phyloP scores from a whole-genome alignment of 1,140 invertebrate genomes.

The Bombyx mandarina region DNA sequence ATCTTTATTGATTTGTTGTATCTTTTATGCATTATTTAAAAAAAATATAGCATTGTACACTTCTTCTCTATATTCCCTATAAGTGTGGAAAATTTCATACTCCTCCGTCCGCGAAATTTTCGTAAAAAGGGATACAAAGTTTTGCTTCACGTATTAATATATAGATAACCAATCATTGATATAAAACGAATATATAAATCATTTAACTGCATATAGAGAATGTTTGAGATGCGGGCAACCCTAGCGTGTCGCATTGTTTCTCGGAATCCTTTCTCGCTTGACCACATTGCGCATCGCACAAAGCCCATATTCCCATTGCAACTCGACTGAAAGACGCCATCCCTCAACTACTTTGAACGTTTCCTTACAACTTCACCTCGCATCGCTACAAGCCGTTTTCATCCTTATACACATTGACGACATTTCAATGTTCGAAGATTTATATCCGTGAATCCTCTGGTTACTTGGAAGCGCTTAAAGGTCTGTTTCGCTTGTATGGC shows the following conservation, averaged over 20 bases:
- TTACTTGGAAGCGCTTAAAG: constrained; percentile 29
- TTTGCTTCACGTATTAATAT: too few species aligned
- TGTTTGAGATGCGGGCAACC: too few species aligned
- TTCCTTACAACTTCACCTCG: constrained; percentile 47
- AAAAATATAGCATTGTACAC: too few species aligned
- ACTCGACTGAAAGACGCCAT: constrained; percentile 39
- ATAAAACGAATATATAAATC: too few species aligned
- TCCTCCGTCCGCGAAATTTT: too few species aligned
- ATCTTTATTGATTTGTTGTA: too few species aligned
- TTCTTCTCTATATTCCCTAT: too few species aligned
- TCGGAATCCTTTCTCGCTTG: constrained; percentile 46
- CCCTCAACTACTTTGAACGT: constrained; percentile 44
- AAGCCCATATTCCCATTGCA: constrained; percentile 38
- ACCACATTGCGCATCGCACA: constrained; percentile 44
- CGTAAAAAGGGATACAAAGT: too few species aligned
- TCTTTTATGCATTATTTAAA: too few species aligned
- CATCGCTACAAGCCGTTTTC: constrained; percentile 41
- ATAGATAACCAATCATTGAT: too few species aligned
- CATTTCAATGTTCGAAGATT: constrained; percentile 31
- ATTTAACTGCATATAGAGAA: too few species aligned
- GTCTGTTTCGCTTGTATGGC: constrained; percentile 37
- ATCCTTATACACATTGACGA: constrained; percentile 30
- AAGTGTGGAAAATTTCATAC: too few species aligned
- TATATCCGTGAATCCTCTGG: constrained; percentile 33
- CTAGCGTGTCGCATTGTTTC: constrained; percentile 44